Percentiles rank a stretch among this genome's conserved stretches.
Evolutionary conservation across 2,113 vertebrate species (phyloP).

Genomic region (Amblyornis subalaris): DNA sequence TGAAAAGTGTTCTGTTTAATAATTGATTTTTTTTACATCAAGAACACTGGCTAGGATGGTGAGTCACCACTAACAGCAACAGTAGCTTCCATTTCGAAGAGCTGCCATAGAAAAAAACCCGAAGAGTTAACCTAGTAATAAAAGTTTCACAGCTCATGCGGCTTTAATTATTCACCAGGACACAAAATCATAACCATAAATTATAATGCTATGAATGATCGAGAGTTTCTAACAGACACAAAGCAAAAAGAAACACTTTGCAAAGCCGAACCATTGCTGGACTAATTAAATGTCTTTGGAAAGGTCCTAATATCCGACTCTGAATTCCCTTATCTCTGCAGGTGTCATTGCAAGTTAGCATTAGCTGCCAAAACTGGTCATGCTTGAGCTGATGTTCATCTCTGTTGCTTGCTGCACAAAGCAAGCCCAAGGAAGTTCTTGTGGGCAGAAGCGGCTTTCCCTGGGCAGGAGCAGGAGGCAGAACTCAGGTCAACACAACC

Average conservation of each 20-base stretch:
- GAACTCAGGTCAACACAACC: neutral
- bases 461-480: neutral
- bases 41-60: neutral
- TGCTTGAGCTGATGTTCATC: neutral
- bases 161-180: conserved; percentile 33
- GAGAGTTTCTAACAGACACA: neutral
- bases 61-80: neutral
- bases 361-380: neutral
- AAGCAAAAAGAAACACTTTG: neutral
- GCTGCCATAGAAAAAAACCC: neutral
- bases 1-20: neutral
- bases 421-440: neutral
- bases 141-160: conserved; percentile 17
- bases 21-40: neutral
- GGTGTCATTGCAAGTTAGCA: conserved; percentile 1
- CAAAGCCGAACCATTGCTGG: neutral
- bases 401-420: neutral
- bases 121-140: conserved; percentile 14
- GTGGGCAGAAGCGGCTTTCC: neutral
- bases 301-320: neutral
- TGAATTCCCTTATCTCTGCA: neutral
- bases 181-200: neutral
- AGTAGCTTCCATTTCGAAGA: neutral
- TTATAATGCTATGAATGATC: conserved; percentile 17
- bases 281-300: conserved; percentile 36